Evolutionary conservation across 2,113 vertebrate species (phyloP).

Genomic region (Myxocyprinus asiaticus): DNA sequence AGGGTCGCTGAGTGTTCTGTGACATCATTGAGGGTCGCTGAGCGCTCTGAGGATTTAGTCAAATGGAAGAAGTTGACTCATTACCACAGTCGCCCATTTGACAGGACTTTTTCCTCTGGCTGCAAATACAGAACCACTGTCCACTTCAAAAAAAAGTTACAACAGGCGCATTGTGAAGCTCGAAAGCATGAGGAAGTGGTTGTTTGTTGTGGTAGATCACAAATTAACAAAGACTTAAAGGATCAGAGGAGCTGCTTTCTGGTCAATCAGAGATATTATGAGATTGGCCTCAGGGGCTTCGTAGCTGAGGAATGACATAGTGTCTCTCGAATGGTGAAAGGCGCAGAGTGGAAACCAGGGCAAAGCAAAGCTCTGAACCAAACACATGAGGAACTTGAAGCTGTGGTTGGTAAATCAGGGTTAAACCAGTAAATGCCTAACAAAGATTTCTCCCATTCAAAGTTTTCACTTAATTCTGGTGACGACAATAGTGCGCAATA

Average conservation of each 20-base stretch:
- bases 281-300: conserved; percentile 54
- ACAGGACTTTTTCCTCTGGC: conserved; percentile 31
- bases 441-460: conserved; percentile 40
- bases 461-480: neutral
- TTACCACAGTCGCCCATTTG: conserved; percentile 16
- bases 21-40: conserved; percentile 60
- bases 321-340: conserved; percentile 46
- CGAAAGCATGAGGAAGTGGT: conserved; percentile 3
- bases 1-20: conserved; percentile 46
- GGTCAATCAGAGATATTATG: conserved; percentile 26
- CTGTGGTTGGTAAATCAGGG: neutral
- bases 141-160: conserved; percentile 11
- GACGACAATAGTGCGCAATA: neutral
- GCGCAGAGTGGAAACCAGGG: neutral
- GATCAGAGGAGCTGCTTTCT: conserved; percentile 52
- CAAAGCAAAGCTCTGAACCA: neutral
- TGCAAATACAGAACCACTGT: conserved; percentile 40
- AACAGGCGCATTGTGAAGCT: conserved; percentile 29
- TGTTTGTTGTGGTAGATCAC: conserved; percentile 28
- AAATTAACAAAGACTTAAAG: conserved; percentile 40
- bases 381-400: no score
- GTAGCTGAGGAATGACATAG: conserved; percentile 63
- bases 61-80: conserved; percentile 43
- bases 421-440: neutral
- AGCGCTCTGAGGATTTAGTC: conserved; percentile 53